phyloP scores from a whole-genome alignment of 2,888 invertebrate species.

The Schizaphis graminum region DNA sequence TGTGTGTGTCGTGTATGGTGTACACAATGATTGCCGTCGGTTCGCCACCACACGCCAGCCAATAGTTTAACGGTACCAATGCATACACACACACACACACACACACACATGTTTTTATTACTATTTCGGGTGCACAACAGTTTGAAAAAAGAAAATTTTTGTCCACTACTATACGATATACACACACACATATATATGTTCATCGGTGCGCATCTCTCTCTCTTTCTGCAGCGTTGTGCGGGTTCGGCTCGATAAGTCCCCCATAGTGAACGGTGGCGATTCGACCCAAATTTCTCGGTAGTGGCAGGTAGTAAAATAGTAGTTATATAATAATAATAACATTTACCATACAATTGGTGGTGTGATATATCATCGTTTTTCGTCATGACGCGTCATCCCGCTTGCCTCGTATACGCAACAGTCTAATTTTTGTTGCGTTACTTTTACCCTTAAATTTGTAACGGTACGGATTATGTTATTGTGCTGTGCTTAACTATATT shows the following conservation, averaged over 20 bases:
- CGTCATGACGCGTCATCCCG: background rate
- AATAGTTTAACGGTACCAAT: constrained; percentile 16
- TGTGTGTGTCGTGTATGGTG: no score
- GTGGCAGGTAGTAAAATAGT: background rate
- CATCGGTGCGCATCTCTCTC: constrained; percentile 49
- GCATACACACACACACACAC: background rate
- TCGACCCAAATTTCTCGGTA: constrained; percentile 39
- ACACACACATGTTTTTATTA: background rate
- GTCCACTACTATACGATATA: background rate
- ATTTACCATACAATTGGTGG: background rate
- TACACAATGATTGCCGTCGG: background rate
- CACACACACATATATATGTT: background rate
- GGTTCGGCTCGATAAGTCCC: constrained; percentile 57
- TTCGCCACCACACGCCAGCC: background rate
- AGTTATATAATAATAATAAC: background rate
- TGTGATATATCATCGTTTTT: background rate
- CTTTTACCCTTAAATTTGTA: constrained; percentile 6
- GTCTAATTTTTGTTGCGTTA: constrained; percentile 41
- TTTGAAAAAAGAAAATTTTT: constrained; percentile 27
- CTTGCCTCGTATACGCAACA: background rate
- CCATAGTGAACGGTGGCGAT: constrained; percentile 10
- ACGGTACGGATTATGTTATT: constrained; percentile 32
- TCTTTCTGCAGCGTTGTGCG: constrained; percentile 34
- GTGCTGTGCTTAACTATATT: background rate
- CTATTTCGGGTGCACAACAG: background rate